These are phyloP conservation scores for Neria commutata DNA, from an alignment of 2,888 invertebrate species.

Conservation along the genomic window DNA sequence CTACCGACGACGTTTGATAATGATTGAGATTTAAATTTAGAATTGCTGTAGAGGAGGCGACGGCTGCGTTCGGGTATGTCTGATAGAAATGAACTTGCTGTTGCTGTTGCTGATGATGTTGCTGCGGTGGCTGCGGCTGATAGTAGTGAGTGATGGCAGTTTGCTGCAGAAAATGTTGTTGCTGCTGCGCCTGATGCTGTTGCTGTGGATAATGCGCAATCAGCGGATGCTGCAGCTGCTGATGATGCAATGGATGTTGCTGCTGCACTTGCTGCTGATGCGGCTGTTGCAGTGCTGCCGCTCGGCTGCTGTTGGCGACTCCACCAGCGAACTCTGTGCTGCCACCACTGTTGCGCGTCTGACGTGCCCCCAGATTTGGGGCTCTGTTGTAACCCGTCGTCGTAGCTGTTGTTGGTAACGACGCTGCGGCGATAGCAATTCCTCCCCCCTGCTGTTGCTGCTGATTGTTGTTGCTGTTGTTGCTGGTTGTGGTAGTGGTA, in stretches of 20 bases:
- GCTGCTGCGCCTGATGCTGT: slow-evolving; percentile 32
- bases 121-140: slow-evolving; percentile 10
- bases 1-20: slow-evolving; percentile 52
- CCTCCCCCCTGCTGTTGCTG: slow-evolving; percentile 28
- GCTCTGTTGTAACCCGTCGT: slow-evolving; percentile 57
- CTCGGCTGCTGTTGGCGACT: slow-evolving; percentile 33
- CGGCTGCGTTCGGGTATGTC: slow-evolving; percentile 33
- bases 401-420: slow-evolving; percentile 48
- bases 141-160: slow-evolving; percentile 15
- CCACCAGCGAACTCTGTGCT: slow-evolving; percentile 33
- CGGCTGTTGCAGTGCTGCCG: slow-evolving; percentile 30
- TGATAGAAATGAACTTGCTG: slow-evolving; percentile 55
- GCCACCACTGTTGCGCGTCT: slow-evolving; percentile 50
- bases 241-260: slow-evolving; percentile 32
- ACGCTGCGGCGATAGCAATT: slow-evolving; percentile 32
- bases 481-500: slow-evolving; percentile 27
- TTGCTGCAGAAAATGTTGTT: slow-evolving; percentile 36
- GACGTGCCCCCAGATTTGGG: slow-evolving; percentile 59
- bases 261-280: slow-evolving; percentile 30
- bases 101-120: slow-evolving; percentile 35
- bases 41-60: slow-evolving; percentile 43
- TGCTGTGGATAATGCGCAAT: slow-evolving; percentile 17
- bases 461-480: slow-evolving; percentile 28
- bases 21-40: slow-evolving; percentile 68
- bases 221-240: slow-evolving; percentile 51